These are phyloP conservation scores for Frieseomelitta varia DNA, from an alignment of 1,140 invertebrate species.

Conservation along the genomic window DNA sequence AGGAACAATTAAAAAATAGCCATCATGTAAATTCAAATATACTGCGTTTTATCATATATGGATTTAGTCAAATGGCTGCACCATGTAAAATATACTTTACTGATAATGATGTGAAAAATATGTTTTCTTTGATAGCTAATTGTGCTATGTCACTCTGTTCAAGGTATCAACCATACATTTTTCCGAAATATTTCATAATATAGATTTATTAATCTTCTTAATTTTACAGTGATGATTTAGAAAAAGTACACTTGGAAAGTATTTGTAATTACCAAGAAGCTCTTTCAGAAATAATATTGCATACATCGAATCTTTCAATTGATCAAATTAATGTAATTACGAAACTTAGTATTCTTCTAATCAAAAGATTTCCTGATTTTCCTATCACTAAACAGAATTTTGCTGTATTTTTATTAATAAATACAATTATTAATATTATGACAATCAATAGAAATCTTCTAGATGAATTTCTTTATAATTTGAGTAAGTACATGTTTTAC, in stretches of 20 bases:
- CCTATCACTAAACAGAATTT: conserved; percentile 61
- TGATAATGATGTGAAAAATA: conserved; percentile 56
- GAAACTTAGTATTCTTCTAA: conserved; percentile 73
- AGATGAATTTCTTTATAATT: conserved; percentile 73
- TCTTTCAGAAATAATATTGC: conserved; percentile 75
- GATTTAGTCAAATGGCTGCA: conserved; percentile 73
- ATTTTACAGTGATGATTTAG: conserved; percentile 63
- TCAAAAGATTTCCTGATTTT: conserved; percentile 81
- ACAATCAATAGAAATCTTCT: conserved; percentile 67
- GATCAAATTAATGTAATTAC: conserved; percentile 77
- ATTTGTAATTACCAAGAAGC: conserved; percentile 74
- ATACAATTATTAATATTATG: conserved; percentile 76
- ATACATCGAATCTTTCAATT: conserved; percentile 72
- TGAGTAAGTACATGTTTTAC: conserved; percentile 70
- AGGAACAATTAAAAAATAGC: conserved; percentile 44
- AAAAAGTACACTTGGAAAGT: conserved; percentile 59
- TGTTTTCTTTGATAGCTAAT: conserved; percentile 71
- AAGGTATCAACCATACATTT: conserved; percentile 57
- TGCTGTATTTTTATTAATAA: conserved; percentile 74
- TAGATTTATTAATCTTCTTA: conserved; percentile 16
- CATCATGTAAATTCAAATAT: conserved; percentile 29
- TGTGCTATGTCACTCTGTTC: conserved; percentile 64
- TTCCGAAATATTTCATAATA: conserved; percentile 33
- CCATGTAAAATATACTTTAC: conserved; percentile 65
- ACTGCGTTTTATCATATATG: conserved; percentile 68